A percentile compares a stretch with the other conserved stretches of the same genome.
Evolutionary conservation across 1,140 invertebrate genomes (phyloP).

Genomic region (Thaumatotibia leucotreta): DNA sequence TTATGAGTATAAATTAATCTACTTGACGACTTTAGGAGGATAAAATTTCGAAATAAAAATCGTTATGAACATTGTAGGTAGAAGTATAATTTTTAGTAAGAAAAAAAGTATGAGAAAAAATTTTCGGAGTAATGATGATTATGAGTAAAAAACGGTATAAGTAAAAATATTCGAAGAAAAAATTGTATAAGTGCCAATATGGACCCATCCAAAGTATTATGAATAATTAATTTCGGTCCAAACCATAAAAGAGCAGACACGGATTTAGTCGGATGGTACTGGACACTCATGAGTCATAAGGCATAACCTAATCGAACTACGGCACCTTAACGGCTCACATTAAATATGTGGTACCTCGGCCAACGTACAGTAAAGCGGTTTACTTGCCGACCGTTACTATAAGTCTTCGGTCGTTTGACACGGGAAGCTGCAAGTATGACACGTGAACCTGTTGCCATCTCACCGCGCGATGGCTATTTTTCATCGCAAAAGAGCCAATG

Average conservation of each 20-base stretch:
- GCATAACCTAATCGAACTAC: neutral
- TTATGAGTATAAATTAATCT: too few relatives aligned
- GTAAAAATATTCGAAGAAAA: too few relatives aligned
- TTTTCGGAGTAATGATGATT: too few relatives aligned
- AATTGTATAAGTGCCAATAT: too few relatives aligned
- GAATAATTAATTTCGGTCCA: too few relatives aligned
- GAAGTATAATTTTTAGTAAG: too few relatives aligned
- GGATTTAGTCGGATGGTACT: neutral
- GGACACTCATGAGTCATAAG: neutral
- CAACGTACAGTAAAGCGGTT: neutral
- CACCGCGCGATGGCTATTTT: neutral
- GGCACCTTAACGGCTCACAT: neutral
- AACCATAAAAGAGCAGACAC: neutral
- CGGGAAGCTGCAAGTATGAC: neutral
- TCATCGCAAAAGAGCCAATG: neutral
- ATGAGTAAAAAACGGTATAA: too few relatives aligned
- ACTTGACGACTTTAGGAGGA: too few relatives aligned
- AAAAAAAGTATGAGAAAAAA: too few relatives aligned
- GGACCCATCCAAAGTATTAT: too few relatives aligned
- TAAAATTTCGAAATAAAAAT: too few relatives aligned
- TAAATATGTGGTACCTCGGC: neutral
- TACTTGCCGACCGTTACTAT: neutral
- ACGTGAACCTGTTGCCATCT: neutral
- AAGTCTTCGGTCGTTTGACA: neutral
- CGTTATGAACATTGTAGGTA: too few relatives aligned